These are phyloP conservation scores for Stichodactyla mertensii DNA, from an alignment of 64 coral and sea anemone genomes.

Conservation along the genomic window DNA sequence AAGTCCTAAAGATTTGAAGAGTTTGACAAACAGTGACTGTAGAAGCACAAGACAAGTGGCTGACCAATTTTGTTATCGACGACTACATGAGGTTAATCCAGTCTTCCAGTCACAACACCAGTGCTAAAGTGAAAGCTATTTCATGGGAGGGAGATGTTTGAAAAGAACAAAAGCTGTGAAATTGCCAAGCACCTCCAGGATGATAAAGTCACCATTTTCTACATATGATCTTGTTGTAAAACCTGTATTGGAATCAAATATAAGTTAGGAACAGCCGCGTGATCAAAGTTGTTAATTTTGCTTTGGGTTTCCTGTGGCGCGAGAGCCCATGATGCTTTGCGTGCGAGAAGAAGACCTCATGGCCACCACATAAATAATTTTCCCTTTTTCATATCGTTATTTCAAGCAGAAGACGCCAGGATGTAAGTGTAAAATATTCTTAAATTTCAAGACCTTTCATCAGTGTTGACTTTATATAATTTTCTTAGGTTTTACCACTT, in stretches of 20 bases:
- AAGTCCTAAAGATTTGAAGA: slow-evolving; percentile 32
- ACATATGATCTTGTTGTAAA: slow-evolving; percentile 8
- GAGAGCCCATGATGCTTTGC: too few relatives aligned
- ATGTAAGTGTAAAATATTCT: too few relatives aligned
- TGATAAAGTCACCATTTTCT: slow-evolving; percentile 15
- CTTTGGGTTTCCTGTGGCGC: too few relatives aligned
- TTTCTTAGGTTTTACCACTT: too few relatives aligned
- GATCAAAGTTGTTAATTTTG: too few relatives aligned
- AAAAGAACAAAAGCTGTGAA: slow-evolving; percentile 41
- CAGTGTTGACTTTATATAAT: too few relatives aligned
- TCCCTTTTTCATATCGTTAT: too few relatives aligned
- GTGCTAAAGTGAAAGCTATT: slow-evolving; percentile 48
- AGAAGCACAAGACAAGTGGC: slow-evolving; percentile 36
- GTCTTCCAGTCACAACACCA: slow-evolving; percentile 52
- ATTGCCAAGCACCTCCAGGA: slow-evolving; percentile 47
- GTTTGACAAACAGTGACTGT: slow-evolving; percentile 21
- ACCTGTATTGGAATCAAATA: not conserved
- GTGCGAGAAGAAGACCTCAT: too few relatives aligned
- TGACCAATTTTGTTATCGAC: slow-evolving; percentile 67
- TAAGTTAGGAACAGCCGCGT: too few relatives aligned
- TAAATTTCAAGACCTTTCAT: too few relatives aligned
- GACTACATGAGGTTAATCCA: slow-evolving; percentile 61
- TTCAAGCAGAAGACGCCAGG: too few relatives aligned
- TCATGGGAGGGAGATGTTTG: slow-evolving; percentile 59
- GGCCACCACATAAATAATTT: too few relatives aligned